phyloP scores from a whole-genome alignment of 2,113 vertebrate species.

The Egretta garzetta region DNA sequence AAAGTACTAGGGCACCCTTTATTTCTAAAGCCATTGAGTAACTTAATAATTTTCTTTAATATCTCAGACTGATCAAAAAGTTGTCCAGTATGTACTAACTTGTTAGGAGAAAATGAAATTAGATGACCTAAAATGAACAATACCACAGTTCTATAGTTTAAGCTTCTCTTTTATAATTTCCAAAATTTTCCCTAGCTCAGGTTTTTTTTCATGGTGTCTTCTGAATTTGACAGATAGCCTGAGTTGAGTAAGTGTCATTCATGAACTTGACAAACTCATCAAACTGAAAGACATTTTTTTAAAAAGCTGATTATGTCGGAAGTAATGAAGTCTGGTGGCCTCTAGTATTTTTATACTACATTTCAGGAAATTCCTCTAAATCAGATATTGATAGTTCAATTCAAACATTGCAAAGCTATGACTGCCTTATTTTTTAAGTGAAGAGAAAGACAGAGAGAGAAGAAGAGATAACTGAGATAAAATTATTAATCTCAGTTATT shows the following conservation, averaged over 20 bases:
- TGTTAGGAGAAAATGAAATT: background rate
- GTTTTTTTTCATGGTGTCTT: background rate
- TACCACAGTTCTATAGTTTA: background rate
- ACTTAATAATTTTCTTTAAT: background rate
- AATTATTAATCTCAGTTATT: background rate
- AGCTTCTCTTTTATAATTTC: background rate
- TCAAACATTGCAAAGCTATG: background rate
- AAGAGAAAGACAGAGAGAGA: background rate
- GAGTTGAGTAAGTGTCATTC: background rate
- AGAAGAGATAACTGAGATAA: background rate
- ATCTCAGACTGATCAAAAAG: background rate
- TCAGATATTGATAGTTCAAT: background rate
- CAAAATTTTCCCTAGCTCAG: background rate
- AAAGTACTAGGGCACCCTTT: background rate
- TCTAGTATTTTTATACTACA: background rate
- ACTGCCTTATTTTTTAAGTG: background rate
- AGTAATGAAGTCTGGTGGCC: background rate
- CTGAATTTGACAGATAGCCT: background rate
- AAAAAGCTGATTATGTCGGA: background rate
- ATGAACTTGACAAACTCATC: background rate
- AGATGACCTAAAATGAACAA: background rate
- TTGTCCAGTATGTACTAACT: background rate
- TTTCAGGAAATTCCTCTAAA: background rate
- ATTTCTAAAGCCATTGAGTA: background rate
- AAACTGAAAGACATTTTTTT: background rate